A percentile compares a stretch with the other conserved stretches of the same genome.
Conservation (phyloP, 2,888 invertebrate genomes). For the Sphaerophoria rueppellii region DNA sequence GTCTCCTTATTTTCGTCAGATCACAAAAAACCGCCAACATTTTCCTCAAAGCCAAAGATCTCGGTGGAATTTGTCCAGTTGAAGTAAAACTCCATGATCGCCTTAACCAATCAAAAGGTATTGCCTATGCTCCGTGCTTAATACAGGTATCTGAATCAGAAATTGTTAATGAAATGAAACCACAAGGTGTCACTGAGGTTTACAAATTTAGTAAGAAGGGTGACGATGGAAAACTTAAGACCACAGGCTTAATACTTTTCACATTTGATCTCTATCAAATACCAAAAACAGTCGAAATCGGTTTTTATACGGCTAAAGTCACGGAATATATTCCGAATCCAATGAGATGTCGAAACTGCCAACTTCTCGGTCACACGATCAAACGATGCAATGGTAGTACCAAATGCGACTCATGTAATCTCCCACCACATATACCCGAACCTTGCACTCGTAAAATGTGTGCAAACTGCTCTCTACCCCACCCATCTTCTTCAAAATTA, state of each 20-base stretch:
- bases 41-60: constrained; percentile 7
- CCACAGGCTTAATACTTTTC: constrained; percentile 37
- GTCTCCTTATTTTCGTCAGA: neutral
- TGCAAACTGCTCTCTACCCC: constrained; percentile 21
- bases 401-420: constrained; percentile 51
- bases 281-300: constrained; percentile 48
- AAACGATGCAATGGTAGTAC: constrained; percentile 56
- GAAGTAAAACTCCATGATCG: constrained; percentile 3
- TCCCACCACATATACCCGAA: constrained; percentile 49
- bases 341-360: constrained; percentile 66
- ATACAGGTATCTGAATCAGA: constrained; percentile 5
- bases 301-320: constrained; percentile 49
- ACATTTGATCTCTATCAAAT: constrained; percentile 46
- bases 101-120: constrained; percentile 14
- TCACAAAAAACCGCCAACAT: constrained; percentile 22
- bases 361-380: constrained; percentile 57
- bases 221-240: constrained; percentile 16
- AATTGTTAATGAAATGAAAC: neutral
- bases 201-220: constrained; percentile 27
- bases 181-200: neutral
- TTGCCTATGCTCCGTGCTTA: constrained; percentile 8
- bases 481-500: constrained; percentile 26
- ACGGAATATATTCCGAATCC: constrained; percentile 62
- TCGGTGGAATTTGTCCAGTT: constrained; percentile 1
- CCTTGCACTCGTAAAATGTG: neutral